Percentiles rank a stretch among this genome's conserved stretches.
These are phyloP conservation scores for Miichthys miiuy DNA, from an alignment of 2,797 vertebrate genomes.

Conservation along the genomic window DNA sequence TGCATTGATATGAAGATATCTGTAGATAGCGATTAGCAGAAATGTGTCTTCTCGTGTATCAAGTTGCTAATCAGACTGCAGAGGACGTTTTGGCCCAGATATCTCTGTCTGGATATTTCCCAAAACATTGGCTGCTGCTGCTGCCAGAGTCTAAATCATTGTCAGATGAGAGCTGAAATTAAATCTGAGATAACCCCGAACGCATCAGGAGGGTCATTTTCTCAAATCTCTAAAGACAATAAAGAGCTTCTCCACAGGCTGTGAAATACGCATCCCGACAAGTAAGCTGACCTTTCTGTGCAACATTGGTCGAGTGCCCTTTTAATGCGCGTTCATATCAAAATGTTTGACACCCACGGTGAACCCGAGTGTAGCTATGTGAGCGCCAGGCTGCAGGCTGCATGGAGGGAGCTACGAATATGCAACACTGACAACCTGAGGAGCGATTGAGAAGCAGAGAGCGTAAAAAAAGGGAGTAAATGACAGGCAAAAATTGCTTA, in stretches of 20 bases:
- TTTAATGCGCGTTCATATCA: neutral
- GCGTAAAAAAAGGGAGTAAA: slow-evolving; percentile 8
- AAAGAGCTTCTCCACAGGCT: neutral
- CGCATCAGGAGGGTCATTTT: neutral
- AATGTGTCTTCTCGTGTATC: too few relatives aligned
- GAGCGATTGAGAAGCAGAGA: neutral
- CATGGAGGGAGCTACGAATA: neutral
- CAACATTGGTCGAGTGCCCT: neutral
- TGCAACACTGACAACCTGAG: neutral
- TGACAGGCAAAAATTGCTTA: slow-evolving; percentile 12
- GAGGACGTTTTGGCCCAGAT: too few relatives aligned
- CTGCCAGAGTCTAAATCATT: too few relatives aligned
- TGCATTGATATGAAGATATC: too few relatives aligned
- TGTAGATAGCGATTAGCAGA: too few relatives aligned
- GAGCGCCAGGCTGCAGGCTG: neutral
- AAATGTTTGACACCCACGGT: neutral
- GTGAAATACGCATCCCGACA: neutral
- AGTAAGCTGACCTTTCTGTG: neutral
- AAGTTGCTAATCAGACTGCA: too few relatives aligned
- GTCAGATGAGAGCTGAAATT: too few relatives aligned
- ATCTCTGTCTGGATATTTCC: neutral
- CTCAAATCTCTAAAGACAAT: neutral
- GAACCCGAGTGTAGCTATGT: neutral
- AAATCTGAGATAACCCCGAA: too few relatives aligned
- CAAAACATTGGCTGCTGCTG: too few relatives aligned